Evolutionary conservation across 2,888 invertebrate genomes (phyloP), one percentile per base, ranked within the genome.

Genomic region (Malacosoma neustria): DNA sequence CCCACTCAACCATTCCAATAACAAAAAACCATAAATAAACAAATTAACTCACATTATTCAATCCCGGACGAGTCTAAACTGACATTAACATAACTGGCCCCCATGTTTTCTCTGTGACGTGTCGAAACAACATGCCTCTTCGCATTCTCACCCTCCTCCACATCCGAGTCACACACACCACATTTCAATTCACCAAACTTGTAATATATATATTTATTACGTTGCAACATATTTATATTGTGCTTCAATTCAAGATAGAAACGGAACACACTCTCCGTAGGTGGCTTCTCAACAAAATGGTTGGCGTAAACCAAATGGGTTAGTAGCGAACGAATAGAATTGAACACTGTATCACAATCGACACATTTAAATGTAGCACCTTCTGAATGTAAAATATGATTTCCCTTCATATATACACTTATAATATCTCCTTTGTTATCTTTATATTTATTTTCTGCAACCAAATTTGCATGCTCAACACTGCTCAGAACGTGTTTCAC

Each of bases 241-340:
- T 85, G 84, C 42, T 85, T 85, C 44, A 85, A 32, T 40, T 85
- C 84, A 44, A 85, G 54, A 37, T 85, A 85, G 33, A 85, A 85
- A 1, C 85, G 70, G 54, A 85, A 85, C 0, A 84, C 67, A 38
- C 72, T 72, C 37, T 84, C 85, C 0, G 72, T 54, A 0, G 67
- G 51, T 0, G 77, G 80, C 32, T 72, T 80, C 1, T 56, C 47
- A 0, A 48, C 43, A 22, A 76, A 81, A 54, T 85, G 85, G 0
- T 73, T 75, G 0, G 85, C 80, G 45, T 65, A 82, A 0, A 82
- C 73, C 46, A 85, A 45, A 40, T 85, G 85, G 1, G 66, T 65
- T 0, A 85, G 41, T 35, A 85, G 38, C 0, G 84, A 74, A 0
- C 84, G 53, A 0, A 85, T 77, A 0, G 85, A 84, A 29, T 72